phyloP scores from a whole-genome alignment of 2,797 vertebrate genomes.

The Linurgus olivaceus region DNA sequence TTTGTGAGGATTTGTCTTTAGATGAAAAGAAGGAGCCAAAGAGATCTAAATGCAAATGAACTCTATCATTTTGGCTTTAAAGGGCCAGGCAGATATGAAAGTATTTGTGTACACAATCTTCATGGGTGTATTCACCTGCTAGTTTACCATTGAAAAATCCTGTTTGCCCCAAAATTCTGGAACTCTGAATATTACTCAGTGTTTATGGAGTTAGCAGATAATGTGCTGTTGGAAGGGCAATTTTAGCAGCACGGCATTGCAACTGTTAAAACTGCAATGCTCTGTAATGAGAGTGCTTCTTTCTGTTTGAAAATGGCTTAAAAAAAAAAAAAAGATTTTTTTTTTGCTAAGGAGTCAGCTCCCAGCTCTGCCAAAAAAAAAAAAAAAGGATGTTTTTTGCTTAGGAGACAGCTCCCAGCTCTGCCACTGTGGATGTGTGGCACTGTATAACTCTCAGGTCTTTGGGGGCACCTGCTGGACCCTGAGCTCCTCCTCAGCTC shows the following conservation, averaged over 20 bases:
- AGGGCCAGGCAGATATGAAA: slow-evolving; percentile 57
- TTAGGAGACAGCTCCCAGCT: not conserved
- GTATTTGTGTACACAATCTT: not conserved
- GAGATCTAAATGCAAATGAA: slow-evolving; percentile 84
- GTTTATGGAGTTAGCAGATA: not conserved
- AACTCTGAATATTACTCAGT: not conserved
- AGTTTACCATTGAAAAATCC: not conserved
- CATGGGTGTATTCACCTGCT: not conserved
- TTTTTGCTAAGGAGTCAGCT: not conserved
- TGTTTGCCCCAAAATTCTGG: not conserved
- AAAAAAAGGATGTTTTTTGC: not conserved
- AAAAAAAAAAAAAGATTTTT: not conserved
- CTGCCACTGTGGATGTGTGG: not conserved
- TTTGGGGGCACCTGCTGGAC: slow-evolving; percentile 17
- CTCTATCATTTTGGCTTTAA: slow-evolving; percentile 69
- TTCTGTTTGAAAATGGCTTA: not conserved
- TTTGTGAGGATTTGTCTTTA: slow-evolving; percentile 82
- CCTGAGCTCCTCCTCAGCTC: not conserved
- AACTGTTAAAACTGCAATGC: not conserved
- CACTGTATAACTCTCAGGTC: not conserved
- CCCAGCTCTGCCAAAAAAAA: not conserved
- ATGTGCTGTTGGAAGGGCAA: not conserved
- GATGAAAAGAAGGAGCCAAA: slow-evolving; percentile 76
- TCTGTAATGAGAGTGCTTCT: not conserved
- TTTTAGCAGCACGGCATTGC: not conserved